A percentile compares a stretch with the other conserved stretches of the same genome.
Conservation (phyloP, 1,140 invertebrate species). For the Aethina tumida region DNA sequence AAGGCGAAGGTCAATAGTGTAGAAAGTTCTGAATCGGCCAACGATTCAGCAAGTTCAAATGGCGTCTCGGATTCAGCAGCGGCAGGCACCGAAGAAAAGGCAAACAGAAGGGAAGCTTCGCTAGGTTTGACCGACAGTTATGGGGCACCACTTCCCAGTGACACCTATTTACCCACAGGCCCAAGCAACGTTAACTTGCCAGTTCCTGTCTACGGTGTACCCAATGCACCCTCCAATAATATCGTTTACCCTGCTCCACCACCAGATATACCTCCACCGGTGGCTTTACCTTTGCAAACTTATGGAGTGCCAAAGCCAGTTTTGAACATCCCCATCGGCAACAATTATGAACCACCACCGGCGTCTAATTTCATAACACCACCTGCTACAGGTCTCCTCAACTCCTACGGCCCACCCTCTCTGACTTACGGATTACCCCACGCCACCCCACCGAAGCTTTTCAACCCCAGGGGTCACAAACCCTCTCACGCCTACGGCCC, state of each 20-base stretch:
- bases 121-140: slow-evolving; percentile 39
- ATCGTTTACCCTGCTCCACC: slow-evolving; percentile 39
- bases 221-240: slow-evolving; percentile 36
- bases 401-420: slow-evolving; percentile 14
- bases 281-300: slow-evolving; percentile 10
- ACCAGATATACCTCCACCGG: slow-evolving; percentile 37
- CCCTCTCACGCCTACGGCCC: slow-evolving; percentile 27
- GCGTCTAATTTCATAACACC: slow-evolving; percentile 16
- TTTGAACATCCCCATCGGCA: slow-evolving; percentile 19
- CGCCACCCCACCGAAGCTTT: slow-evolving; percentile 12
- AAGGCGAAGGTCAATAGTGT: slow-evolving; percentile 10
- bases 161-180: slow-evolving; percentile 31
- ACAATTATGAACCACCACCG: slow-evolving; percentile 17
- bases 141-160: slow-evolving; percentile 37
- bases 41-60: slow-evolving; percentile 9
- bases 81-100: slow-evolving; percentile 27
- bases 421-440: slow-evolving; percentile 6
- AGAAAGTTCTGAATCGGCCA: slow-evolving; percentile 7
- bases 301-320: slow-evolving; percentile 29
- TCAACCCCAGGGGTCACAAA: slow-evolving; percentile 14
- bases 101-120: slow-evolving; percentile 42
- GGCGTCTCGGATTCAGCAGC: slow-evolving; percentile 20
- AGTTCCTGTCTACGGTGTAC: slow-evolving; percentile 44
- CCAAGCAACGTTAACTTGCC: slow-evolving; percentile 38
- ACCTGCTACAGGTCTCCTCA: too few species aligned